Evolutionary conservation across 2,888 invertebrate genomes (phyloP), one percentile per base, ranked within the genome.

Genomic region (Falcaria lacertinaria): DNA sequence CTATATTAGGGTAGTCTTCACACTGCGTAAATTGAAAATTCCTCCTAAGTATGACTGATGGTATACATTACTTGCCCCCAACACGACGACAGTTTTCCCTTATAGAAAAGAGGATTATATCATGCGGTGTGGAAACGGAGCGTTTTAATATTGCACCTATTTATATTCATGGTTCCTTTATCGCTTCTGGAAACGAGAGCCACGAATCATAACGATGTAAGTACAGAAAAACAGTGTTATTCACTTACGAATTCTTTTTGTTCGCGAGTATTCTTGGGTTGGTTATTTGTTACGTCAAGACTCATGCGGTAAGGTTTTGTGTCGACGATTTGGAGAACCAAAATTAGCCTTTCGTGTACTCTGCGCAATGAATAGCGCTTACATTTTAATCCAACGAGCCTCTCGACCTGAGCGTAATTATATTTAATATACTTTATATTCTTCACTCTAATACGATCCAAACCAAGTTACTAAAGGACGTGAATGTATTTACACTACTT

Each of bases 11-110:
- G 57, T 61, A 74, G 72, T 76, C 74, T 74, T 70, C 80, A 67
- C 71, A 59, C 62, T 48, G 61, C 65, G 80, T 82, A 88, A 88
- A 88, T 88, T 87, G 88, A 89, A 88, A 89, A 85, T 78, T 84
- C 75, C 69, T 73, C 63, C 83, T 88, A 88, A 89, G 88, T 83
- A 89, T 88, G 86, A 89, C 76, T 83, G 88, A 89, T 89, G 84
- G 74, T 77, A 63, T 69, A 78, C 80, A 87, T 88, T 86, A 88
- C 80, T 86, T 74, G 81, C 50, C 74, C 72, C 59, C 74, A 71
- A 70, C 73, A 71, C 67, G 71, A 69, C 76, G 86, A 86, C 87
- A 85, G 76, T 78, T 76, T 72, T 67, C 68, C 69, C 71, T 73
- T 65, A 68, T 82, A 81, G 77, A 80, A 83, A 83, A 84, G 78